These are phyloP conservation scores for Phymastichus coffea DNA, from an alignment of 1,140 invertebrate species.

Conservation along the genomic window DNA sequence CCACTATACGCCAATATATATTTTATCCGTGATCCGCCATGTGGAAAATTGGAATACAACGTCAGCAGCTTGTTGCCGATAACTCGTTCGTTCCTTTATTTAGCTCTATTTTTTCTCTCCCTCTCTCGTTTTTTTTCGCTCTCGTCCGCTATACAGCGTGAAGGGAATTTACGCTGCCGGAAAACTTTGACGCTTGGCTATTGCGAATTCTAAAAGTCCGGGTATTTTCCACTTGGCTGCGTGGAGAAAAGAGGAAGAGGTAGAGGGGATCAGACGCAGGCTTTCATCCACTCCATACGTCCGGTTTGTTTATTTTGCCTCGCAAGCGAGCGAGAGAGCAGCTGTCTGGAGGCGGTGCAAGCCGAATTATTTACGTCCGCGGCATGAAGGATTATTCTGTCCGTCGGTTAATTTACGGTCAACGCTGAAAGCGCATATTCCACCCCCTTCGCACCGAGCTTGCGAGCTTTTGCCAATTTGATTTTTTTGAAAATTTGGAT, in stretches of 20 bases:
- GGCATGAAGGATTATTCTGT: conserved; percentile 7
- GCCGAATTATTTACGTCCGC: conserved; percentile 5
- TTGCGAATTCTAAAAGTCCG: conserved; percentile 16
- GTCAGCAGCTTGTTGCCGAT: not conserved
- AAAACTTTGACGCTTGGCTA: not conserved
- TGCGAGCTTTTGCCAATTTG: too few relatives aligned
- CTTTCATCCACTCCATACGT: too few relatives aligned
- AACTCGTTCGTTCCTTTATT: not conserved
- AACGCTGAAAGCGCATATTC: not conserved
- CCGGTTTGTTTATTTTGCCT: not conserved
- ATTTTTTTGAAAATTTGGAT: too few relatives aligned
- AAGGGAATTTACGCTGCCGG: not conserved
- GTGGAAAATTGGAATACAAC: conserved; percentile 32
- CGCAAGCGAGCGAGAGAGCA: not conserved
- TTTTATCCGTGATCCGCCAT: conserved; percentile 36
- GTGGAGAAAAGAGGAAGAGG: too few relatives aligned
- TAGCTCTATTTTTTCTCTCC: not conserved
- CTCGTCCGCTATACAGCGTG: not conserved
- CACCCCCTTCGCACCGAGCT: not conserved
- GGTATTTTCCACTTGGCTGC: too few relatives aligned
- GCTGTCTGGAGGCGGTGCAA: not conserved
- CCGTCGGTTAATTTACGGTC: not conserved
- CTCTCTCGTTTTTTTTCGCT: not conserved
- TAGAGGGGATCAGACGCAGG: too few relatives aligned
- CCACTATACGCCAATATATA: too few relatives aligned